These are phyloP conservation scores for Alviniconcha marisindica DNA, from an alignment of 1,140 invertebrate species.

Conservation along the genomic window DNA sequence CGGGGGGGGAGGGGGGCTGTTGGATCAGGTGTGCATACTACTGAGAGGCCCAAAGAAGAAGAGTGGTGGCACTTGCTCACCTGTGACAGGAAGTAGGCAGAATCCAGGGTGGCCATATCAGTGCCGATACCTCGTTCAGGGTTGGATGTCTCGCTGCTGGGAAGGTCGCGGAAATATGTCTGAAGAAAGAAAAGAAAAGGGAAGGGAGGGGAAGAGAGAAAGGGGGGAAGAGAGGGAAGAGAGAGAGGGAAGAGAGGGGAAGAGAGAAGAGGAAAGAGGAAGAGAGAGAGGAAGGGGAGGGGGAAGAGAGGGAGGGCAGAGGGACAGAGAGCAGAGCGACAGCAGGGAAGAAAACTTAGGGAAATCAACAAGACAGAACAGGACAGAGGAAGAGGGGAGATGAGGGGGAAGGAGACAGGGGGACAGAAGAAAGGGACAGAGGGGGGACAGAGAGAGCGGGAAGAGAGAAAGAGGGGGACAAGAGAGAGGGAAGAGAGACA, in stretches of 20 bases:
- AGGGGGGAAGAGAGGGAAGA: not conserved
- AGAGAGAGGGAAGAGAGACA: constrained; percentile 3
- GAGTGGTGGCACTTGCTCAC: not conserved
- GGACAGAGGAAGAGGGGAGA: not conserved
- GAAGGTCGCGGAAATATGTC: constrained; percentile 68
- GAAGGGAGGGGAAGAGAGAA: not conserved
- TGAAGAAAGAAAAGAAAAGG: constrained; percentile 38
- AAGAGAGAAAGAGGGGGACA: not conserved
- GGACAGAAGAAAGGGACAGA: not conserved
- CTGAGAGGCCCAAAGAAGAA: no score
- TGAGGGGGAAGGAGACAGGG: not conserved
- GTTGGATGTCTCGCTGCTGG: not conserved
- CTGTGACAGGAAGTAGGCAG: constrained; percentile 77
- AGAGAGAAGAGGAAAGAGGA: not conserved
- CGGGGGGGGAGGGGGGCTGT: not conserved
- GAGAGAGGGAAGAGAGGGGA: not conserved
- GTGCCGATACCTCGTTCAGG: constrained; percentile 74
- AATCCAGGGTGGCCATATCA: constrained; percentile 77
- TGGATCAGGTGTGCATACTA: no score
- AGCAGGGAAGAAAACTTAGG: not conserved
- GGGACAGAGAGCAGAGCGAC: not conserved
- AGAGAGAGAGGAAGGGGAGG: not conserved
- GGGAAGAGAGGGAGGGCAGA: not conserved
- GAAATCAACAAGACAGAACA: not conserved
- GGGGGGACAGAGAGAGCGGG: constrained; percentile 16